Evolutionary conservation across 2,888 invertebrate species (phyloP), one percentile per base, ranked within the genome.

Genomic region (Tyria jacobaeae): DNA sequence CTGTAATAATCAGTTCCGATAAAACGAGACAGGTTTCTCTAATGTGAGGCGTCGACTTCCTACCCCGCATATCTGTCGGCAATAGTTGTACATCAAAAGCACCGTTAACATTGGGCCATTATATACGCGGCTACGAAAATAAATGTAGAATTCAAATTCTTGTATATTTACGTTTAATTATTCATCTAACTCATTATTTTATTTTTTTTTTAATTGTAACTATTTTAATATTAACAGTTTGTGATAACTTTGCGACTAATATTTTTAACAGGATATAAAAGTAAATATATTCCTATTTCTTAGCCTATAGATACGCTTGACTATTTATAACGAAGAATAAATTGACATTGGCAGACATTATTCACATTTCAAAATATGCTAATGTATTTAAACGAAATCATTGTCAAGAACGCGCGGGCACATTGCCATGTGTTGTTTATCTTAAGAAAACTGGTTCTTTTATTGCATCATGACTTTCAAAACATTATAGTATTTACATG

Each of bases 71-170:
- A 83, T 83, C 79, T 79, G 76, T 77, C 80, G 75, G 78, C 76
- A 70, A 75, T 81, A 81, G 82, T 75, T 68, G 80, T 70, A 79
- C 81, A 81, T 85, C 86, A 85, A 86, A 84, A 76, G 76, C 76
- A 78, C 85, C 80, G 86, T 84, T 84, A 81, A 34, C 41, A 64
- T 70, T 35, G 67, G 82, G 85, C 84, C 80, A 75, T 62, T 37
- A 58, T 34, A 35, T 37, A 49, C 17, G 53, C 57, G 31, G 14
- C 0, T 10, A 15, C 2, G 44, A 44, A 51, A 34, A 51, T 35
- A 31, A 35, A 24, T 4, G 15, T 51, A 9, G 9, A 35, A 24
- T 35, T 51, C 3, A 5, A 35, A 9, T 35, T 50, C 12, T 34
- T 10, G 34, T 34, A 15, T 51, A 17, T 2, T 41, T 21, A 3